Conservation (phyloP, 2,888 invertebrate species). For the Elysia crispata region DNA sequence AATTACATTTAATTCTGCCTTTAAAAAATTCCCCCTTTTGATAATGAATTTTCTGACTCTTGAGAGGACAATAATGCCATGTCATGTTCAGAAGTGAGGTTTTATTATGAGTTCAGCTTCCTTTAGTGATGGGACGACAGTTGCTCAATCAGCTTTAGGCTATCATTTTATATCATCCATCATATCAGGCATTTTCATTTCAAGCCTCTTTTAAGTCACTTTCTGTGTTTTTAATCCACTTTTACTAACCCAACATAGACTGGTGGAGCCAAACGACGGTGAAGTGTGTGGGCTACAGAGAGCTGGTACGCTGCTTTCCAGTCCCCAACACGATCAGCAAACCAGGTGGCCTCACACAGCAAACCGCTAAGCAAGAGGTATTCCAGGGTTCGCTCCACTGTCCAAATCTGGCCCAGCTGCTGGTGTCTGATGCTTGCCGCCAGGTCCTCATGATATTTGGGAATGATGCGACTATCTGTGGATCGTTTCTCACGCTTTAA, state of each 20-base stretch:
- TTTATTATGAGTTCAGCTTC: too few species aligned
- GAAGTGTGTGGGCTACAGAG: constrained; percentile 65
- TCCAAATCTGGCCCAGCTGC: constrained; percentile 70
- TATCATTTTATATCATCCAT: too few species aligned
- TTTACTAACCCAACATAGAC: constrained; percentile 62
- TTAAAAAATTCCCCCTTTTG: too few species aligned
- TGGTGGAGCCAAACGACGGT: constrained; percentile 61
- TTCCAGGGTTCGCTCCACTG: constrained; percentile 71
- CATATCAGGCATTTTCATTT: too few species aligned
- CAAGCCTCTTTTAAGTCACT: too few species aligned
- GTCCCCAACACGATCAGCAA: constrained; percentile 74
- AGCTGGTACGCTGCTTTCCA: constrained; percentile 75
- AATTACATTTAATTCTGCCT: too few species aligned
- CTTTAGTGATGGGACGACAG: too few species aligned
- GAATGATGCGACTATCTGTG: constrained; percentile 68
- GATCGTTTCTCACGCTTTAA: neutral
- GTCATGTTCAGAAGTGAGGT: too few species aligned
- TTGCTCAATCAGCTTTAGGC: too few species aligned
- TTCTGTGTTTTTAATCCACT: too few species aligned
- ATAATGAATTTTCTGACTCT: too few species aligned
- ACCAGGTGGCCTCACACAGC: constrained; percentile 75
- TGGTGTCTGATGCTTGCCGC: constrained; percentile 63
- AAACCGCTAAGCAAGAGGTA: constrained; percentile 74
- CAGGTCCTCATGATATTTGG: constrained; percentile 69
- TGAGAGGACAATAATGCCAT: too few species aligned